Conservation (phyloP, 2,113 vertebrate species). For the Hippocampus comes region DNA sequence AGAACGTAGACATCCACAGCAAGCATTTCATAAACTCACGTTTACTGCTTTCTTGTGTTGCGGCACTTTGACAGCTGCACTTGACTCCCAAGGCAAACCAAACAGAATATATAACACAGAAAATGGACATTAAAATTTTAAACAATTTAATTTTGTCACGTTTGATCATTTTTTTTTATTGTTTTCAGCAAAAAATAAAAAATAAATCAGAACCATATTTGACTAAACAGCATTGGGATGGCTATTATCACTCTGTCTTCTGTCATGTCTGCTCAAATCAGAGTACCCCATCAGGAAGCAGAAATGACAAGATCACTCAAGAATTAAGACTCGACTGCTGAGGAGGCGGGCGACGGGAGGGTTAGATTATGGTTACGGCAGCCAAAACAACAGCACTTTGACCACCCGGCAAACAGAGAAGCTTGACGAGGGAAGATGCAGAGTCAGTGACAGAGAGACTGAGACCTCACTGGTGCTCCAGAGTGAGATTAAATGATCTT, state of each 20-base stretch:
- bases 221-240: too few species aligned
- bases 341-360: too few species aligned
- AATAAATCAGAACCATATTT: too few species aligned
- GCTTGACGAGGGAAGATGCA: not conserved
- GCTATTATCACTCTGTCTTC: too few species aligned
- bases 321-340: too few species aligned
- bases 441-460: not conserved
- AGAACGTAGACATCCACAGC: not conserved
- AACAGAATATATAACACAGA: constrained; percentile 3
- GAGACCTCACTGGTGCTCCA: not conserved
- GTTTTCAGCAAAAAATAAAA: not conserved
- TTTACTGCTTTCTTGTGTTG: not conserved
- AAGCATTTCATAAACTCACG: not conserved
- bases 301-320: too few species aligned
- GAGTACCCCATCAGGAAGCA: too few species aligned
- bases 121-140: not conserved
- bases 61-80: constrained; percentile 3
- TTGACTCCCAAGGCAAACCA: constrained; percentile 20
- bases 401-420: not conserved
- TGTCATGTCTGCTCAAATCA: too few species aligned
- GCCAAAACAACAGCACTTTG: not conserved
- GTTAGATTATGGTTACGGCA: too few species aligned
- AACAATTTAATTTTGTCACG: not conserved
- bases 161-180: not conserved
- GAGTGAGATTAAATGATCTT: constrained; percentile 1